Percentiles rank a stretch among this genome's conserved stretches.
These are phyloP conservation scores for Arge pagana DNA, from an alignment of 2,888 invertebrate species.

Conservation along the genomic window DNA sequence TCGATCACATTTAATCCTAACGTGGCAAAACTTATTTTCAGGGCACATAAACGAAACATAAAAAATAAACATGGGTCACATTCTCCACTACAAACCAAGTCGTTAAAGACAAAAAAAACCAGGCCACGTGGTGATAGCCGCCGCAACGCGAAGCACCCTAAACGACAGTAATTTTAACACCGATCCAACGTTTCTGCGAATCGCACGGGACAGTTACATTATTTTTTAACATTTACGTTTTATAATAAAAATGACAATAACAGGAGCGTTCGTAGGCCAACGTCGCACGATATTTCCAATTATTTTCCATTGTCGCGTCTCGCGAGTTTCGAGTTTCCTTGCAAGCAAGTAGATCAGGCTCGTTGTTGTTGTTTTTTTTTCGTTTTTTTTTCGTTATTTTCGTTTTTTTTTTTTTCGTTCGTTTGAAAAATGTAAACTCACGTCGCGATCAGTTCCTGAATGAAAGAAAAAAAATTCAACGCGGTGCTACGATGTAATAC, in stretches of 20 bases:
- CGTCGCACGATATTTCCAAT: no score
- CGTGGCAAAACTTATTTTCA: slow-evolving; percentile 43
- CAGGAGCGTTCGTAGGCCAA: no score
- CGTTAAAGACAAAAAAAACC: slow-evolving; percentile 47
- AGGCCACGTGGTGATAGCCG: slow-evolving; percentile 46
- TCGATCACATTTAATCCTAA: slow-evolving; percentile 13
- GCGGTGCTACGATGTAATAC: slow-evolving; percentile 42
- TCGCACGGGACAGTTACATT: slow-evolving; percentile 7
- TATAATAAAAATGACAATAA: background rate
- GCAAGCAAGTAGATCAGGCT: no score
- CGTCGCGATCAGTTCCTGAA: background rate
- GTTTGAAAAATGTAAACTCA: background rate
- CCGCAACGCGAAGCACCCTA: slow-evolving; percentile 45
- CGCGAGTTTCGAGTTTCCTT: no score
- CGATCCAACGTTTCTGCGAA: slow-evolving; percentile 1
- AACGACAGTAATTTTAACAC: slow-evolving; percentile 43
- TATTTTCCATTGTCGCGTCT: no score
- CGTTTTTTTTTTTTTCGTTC: no score
- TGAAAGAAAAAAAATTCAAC: slow-evolving; percentile 27
- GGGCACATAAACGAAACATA: slow-evolving; percentile 42
- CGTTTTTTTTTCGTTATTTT: no score
- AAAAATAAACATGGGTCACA: slow-evolving; percentile 40
- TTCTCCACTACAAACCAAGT: slow-evolving; percentile 42
- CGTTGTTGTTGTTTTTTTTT: no score
- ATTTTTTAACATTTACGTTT: slow-evolving; percentile 2